Conservation (phyloP, 2,888 invertebrate species). For the Acanthopleura granulata region DNA sequence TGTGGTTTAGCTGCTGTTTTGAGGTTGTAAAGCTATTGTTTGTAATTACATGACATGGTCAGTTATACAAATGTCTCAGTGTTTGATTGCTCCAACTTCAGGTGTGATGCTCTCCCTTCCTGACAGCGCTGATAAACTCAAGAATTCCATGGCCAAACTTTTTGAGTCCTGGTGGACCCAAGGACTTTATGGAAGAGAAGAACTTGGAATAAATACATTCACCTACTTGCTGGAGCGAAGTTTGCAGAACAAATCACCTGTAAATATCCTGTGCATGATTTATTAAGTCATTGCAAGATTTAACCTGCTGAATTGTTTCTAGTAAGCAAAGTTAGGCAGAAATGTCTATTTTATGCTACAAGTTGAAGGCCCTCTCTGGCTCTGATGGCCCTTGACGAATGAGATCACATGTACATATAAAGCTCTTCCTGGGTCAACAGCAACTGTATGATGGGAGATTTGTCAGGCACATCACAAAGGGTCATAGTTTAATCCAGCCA, state of each 20-base stretch:
- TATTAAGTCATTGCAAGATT: no score
- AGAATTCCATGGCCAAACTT: constrained; percentile 43
- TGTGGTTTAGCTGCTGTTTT: not conserved
- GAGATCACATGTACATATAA: no score
- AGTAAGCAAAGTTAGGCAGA: no score
- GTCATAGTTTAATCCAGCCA: no score
- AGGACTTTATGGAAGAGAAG: constrained; percentile 44
- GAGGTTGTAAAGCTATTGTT: not conserved
- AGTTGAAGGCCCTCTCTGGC: no score
- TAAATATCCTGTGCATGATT: constrained; percentile 24
- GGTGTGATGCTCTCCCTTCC: constrained; percentile 32
- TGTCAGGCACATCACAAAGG: no score
- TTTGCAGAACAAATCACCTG: constrained; percentile 34
- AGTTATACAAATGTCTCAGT: constrained; percentile 31
- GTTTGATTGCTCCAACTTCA: not conserved
- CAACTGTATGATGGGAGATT: no score
- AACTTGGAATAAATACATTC: constrained; percentile 49
- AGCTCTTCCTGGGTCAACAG: no score
- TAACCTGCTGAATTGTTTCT: no score
- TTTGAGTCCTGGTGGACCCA: constrained; percentile 62
- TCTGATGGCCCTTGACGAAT: no score
- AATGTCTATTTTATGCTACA: no score
- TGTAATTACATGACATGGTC: not conserved
- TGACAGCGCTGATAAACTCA: constrained; percentile 39
- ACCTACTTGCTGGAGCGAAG: constrained; percentile 48